Evolutionary conservation across 2,888 invertebrate species (phyloP).

Genomic region (Sarcophaga variegata): DNA sequence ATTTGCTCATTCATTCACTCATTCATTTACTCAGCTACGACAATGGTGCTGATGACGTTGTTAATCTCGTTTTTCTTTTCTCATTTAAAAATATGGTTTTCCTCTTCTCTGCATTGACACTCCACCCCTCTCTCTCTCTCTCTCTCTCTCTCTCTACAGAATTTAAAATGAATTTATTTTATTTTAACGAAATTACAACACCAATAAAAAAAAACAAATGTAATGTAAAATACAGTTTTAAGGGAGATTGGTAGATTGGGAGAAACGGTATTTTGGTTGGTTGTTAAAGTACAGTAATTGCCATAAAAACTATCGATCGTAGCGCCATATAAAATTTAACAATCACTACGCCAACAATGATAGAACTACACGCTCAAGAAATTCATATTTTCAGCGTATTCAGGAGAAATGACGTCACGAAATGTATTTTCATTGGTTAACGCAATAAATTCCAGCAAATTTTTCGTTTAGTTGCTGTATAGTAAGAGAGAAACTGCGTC

Average conservation of each 20-base stretch:
- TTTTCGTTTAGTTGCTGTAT: too few relatives aligned
- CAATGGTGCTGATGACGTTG: background rate
- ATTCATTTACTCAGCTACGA: background rate
- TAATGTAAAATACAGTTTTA: background rate
- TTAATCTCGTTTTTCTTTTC: background rate
- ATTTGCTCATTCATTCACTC: conserved; percentile 15
- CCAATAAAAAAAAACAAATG: background rate
- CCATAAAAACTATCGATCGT: background rate
- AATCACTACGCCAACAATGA: too few relatives aligned
- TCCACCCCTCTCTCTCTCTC: too few relatives aligned
- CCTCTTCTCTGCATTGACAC: too few relatives aligned
- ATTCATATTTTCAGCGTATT: too few relatives aligned
- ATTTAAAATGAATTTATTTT: background rate
- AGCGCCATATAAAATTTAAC: background rate
- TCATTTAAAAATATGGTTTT: background rate
- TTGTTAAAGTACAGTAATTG: background rate
- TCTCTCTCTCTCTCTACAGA: background rate
- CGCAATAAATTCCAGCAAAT: too few relatives aligned
- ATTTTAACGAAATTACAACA: background rate
- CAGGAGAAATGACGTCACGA: too few relatives aligned
- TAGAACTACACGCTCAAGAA: too few relatives aligned
- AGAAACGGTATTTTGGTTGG: background rate
- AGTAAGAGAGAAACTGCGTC: too few relatives aligned
- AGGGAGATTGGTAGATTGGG: background rate
- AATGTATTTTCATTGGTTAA: too few relatives aligned